Conservation (phyloP, 2,888 invertebrate genomes). For the Leptopilina syphax region DNA sequence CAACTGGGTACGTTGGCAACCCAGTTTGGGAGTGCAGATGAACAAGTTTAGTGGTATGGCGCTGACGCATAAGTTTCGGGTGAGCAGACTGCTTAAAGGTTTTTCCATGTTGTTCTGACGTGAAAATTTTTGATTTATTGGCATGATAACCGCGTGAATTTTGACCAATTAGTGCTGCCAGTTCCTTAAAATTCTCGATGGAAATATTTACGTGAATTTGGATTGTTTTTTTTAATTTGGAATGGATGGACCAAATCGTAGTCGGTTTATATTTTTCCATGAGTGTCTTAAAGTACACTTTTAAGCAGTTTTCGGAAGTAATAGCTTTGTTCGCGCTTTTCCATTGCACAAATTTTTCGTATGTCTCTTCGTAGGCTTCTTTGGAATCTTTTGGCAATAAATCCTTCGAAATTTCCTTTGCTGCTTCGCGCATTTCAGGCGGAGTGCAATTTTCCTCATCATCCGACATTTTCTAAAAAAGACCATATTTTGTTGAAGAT, state of each 20-base stretch:
- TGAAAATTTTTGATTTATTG: neutral
- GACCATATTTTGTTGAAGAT: no score
- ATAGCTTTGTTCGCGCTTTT: neutral
- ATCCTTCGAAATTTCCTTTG: neutral
- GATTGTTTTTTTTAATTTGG: neutral
- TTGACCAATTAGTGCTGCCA: neutral
- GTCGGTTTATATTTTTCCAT: neutral
- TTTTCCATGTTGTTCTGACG: neutral
- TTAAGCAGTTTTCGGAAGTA: neutral
- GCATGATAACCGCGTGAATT: neutral
- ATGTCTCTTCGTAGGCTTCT: neutral
- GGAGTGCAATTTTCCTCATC: constrained; percentile 25
- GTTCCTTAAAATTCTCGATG: neutral
- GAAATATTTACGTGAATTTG: neutral
- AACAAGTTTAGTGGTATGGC: no score
- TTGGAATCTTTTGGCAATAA: neutral
- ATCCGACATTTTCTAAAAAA: no score
- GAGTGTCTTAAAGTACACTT: neutral
- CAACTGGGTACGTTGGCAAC: no score
- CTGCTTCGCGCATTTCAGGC: neutral
- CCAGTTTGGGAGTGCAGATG: no score
- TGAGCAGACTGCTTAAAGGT: no score
- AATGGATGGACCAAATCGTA: neutral
- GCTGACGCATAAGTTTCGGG: no score
- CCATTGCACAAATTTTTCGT: neutral